Base-by-base conservation (phyloP, 2,113 vertebrate species). In the Heliornis fulica region DNA sequence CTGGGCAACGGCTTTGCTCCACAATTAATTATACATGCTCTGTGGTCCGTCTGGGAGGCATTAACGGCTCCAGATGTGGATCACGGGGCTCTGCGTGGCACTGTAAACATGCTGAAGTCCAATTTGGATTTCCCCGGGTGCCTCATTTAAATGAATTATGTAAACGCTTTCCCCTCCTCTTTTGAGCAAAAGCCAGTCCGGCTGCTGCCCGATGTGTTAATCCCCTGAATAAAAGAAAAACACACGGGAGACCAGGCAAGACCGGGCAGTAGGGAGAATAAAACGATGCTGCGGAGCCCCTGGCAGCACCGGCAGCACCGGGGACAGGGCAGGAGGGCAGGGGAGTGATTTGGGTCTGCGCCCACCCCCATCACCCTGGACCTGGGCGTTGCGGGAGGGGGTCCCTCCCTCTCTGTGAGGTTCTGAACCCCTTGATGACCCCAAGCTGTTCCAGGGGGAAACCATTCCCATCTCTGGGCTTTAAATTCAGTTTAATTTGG, bases 141-240 rank as follows among this genome's bases (percentile, higher is more conserved):
- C 91, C 91, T 95, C 92, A 87, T 96, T 93, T 90, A 53, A 80
- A 91, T 95, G 94, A 96, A 94, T 96, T 90, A 96, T 95, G 93
- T 69, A 95, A 96, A 93, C 15, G 38, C 34, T 79, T 94, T 93
- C 84, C 87, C 94, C 94, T 96, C 94, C 95, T 93, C 84, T 95
- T 90, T 45, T 85, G 94, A 96, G 91, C 82, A 15, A 25, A 38
- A 94, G 93, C 93, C 94, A 93, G 81, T 82, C 78, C 15, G 70
- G 87, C 95, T 87, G 93, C 93, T 90, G 91, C 94, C 91, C 29
- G 26, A 69, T 31, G 88, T 83, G 92, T 94, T 95, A 92, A 97
- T 88, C 36, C 88, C 72, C 15, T 29, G 71, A 83, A 93, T 90
- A 46, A 92, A 94, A 90, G 61, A 83, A 81, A 81, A 57, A 11